A percentile compares a stretch with the other conserved stretches of the same genome.
Evolutionary conservation across 92 coral and sea anemone species (phyloP).

Genomic region (Porites evermanni): DNA sequence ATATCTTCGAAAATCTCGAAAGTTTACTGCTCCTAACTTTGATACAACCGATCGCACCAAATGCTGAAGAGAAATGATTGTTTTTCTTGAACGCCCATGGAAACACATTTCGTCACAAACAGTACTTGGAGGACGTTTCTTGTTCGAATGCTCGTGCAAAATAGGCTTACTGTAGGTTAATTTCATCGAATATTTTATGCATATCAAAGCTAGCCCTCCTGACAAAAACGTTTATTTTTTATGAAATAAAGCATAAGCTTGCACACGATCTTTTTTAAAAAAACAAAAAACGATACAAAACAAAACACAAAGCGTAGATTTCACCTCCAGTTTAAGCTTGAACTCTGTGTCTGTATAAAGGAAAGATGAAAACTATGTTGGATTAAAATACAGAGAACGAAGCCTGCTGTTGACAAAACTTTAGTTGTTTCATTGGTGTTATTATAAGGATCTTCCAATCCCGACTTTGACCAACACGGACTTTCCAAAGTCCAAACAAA

Average conservation of each 20-base stretch:
- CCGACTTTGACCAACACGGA: too few species aligned
- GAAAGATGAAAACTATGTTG: too few species aligned
- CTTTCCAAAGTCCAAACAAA: too few species aligned
- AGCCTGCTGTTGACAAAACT: too few species aligned
- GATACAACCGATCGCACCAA: conserved; percentile 20
- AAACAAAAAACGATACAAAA: too few species aligned
- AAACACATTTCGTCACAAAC: conserved; percentile 41
- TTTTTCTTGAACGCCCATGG: conserved; percentile 11
- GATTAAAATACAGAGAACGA: too few species aligned
- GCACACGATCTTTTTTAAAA: not conserved
- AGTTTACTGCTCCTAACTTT: not conserved
- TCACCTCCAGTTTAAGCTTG: too few species aligned
- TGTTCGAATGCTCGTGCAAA: conserved; percentile 44
- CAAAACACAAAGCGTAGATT: too few species aligned
- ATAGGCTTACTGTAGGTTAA: not conserved
- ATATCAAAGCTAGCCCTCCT: not conserved
- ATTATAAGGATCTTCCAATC: too few species aligned
- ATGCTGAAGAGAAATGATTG: conserved; percentile 31
- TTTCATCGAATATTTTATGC: not conserved
- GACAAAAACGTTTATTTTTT: not conserved
- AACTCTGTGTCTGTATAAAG: too few species aligned
- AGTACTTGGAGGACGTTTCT: not conserved
- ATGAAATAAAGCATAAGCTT: not conserved
- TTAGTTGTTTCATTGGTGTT: too few species aligned
- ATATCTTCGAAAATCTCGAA: not conserved